A percentile compares a stretch with the other conserved stretches of the same genome.
These are phyloP conservation scores for Nemurella pictetii DNA, from an alignment of 2,888 invertebrate genomes.

Conservation along the genomic window DNA sequence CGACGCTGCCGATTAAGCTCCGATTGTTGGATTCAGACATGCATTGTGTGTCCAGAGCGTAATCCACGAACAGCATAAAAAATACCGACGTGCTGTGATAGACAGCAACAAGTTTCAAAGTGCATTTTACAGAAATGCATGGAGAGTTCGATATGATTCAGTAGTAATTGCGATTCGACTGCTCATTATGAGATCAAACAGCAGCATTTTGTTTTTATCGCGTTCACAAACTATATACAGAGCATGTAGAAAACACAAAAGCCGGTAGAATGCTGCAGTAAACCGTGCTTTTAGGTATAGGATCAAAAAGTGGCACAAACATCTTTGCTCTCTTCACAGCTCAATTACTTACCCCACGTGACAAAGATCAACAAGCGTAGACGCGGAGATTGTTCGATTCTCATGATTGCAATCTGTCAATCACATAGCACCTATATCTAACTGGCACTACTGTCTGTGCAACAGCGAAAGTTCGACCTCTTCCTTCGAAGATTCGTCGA, in stretches of 20 bases:
- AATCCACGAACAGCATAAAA: not conserved
- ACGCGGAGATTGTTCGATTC: not conserved
- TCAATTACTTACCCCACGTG: not conserved
- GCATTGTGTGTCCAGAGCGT: not conserved
- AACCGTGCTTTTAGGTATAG: too few relatives aligned
- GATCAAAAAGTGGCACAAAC: too few relatives aligned
- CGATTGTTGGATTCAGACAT: not conserved
- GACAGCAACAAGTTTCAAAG: too few relatives aligned
- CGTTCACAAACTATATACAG: too few relatives aligned
- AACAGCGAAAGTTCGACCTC: not conserved
- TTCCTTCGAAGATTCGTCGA: not conserved
- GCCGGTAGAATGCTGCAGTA: too few relatives aligned
- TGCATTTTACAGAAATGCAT: too few relatives aligned
- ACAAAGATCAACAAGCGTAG: not conserved
- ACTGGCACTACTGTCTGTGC: not conserved
- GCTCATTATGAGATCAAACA: too few relatives aligned
- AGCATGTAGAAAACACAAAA: too few relatives aligned
- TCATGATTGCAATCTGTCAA: not conserved
- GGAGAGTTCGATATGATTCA: too few relatives aligned
- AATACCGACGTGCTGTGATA: too few relatives aligned
- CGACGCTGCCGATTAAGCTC: not conserved
- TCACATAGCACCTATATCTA: not conserved
- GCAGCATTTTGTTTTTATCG: too few relatives aligned
- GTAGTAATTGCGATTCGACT: too few relatives aligned
- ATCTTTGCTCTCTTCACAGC: not conserved